Percentiles rank a stretch among this genome's conserved stretches.
These are phyloP conservation scores for Phallusia fumigata DNA, from an alignment of 23 tunicate genomes.

Conservation along the genomic window DNA sequence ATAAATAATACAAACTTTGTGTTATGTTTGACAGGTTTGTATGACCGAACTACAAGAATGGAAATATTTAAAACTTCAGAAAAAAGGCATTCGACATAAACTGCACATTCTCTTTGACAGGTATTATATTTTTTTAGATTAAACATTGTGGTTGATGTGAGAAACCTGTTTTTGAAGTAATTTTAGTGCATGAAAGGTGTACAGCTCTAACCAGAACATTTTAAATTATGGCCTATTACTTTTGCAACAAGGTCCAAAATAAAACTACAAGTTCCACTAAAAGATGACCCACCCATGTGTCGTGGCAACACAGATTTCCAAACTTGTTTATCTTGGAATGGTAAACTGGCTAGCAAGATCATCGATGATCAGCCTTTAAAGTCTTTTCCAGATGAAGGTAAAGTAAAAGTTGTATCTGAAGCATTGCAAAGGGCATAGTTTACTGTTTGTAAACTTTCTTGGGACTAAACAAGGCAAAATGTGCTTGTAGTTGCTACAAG, in stretches of 20 bases:
- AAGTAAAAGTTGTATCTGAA: too few species aligned
- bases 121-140: neutral
- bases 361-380: constrained; percentile 20
- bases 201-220: too few species aligned
- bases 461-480: too few species aligned
- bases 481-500: too few species aligned
- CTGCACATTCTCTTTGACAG: constrained; percentile 41
- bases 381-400: constrained; percentile 53
- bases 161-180: neutral
- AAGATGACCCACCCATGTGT: constrained; percentile 17
- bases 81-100: constrained; percentile 15
- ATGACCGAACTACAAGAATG: constrained; percentile 27
- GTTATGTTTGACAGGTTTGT: constrained; percentile 21
- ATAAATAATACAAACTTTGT: neutral
- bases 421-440: too few species aligned
- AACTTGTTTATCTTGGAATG: constrained; percentile 57
- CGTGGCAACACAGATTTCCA: constrained; percentile 3
- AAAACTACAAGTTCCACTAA: constrained; percentile 17
- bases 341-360: constrained; percentile 4
- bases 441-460: too few species aligned
- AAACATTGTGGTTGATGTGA: neutral
- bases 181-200: too few species aligned
- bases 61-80: constrained; percentile 20
- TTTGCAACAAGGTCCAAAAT: neutral
- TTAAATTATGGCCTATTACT: too few species aligned